phyloP scores from a whole-genome alignment of 2,113 vertebrate species.

The Progne subis region DNA sequence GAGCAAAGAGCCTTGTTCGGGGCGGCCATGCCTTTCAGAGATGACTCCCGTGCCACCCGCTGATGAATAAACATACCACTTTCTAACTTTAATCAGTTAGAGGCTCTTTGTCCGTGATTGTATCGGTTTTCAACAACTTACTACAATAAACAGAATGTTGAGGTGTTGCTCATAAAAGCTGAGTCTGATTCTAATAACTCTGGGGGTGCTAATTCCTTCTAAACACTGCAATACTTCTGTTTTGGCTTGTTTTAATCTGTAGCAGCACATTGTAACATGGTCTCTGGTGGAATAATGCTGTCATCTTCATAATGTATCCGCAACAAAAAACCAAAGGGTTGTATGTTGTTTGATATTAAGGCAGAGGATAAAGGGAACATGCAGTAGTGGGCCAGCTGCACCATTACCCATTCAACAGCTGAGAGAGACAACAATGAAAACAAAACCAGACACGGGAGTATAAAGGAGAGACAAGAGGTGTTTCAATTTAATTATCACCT shows the following conservation, averaged over 20 bases:
- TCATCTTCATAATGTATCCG: constrained; percentile 9
- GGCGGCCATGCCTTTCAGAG: too few species aligned
- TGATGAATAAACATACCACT: too few species aligned
- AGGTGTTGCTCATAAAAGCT: background rate
- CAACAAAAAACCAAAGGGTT: background rate
- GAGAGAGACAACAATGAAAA: constrained; percentile 7
- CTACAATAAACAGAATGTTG: background rate
- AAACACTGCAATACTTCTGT: background rate
- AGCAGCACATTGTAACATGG: background rate
- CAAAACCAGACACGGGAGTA: background rate
- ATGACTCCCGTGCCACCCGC: too few species aligned
- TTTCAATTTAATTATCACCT: constrained; percentile 22
- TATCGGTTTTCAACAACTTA: too few species aligned
- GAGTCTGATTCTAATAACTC: background rate
- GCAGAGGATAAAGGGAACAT: constrained; percentile 6
- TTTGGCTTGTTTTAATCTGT: background rate
- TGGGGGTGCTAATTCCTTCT: background rate
- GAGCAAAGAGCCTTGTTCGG: too few species aligned
- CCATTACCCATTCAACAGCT: constrained; percentile 13
- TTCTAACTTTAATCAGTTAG: too few species aligned
- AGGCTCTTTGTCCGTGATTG: too few species aligned
- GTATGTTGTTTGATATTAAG: background rate
- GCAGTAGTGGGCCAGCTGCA: background rate
- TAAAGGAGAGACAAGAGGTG: background rate
- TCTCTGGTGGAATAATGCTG: background rate